Base-by-base conservation (phyloP, 2,797 vertebrate species). In the Lagocephalus sceleratus region DNA sequence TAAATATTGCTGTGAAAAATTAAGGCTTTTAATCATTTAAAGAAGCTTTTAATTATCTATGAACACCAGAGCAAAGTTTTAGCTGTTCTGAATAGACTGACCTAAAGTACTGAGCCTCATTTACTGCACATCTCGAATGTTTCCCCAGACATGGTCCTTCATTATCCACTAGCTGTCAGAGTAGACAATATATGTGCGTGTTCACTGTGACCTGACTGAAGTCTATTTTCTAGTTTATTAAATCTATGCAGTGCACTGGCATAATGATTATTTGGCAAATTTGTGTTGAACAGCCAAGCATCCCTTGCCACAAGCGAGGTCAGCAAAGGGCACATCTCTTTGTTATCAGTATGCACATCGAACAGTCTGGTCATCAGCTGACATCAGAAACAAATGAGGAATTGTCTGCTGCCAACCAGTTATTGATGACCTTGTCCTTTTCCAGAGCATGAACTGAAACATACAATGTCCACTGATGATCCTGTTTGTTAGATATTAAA, bases 221-320 rank as follows among this genome's bases (percentile, higher is more conserved):
- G 83, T 88, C 85, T 83, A 87, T 87, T 81, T 84, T 76, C 78
- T 71, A 75, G 71, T 86, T 86, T 83, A 87, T 88, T 83, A 85
- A 86, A 83, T 81, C 84, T 79, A 80, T 0, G 46, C 29, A 32
- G 82, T 65, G 68, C 58, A 29, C 45, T 41, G 75, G 75, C 62
- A 60, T 83, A 87, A 86, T 83, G 83, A 87, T 87, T 87, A 85
- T 82, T 84, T 68, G 66, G 58, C 79, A 74, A 71, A 80, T 82
- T 66, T 74, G 82, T 64, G 72, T 80, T 56, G 47, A 67, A 47
- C 75, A 77, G 78, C 48, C 68, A 66, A 71, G 76, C 70, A 59
- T 80, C 73, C 67, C 73, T 57, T 51, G 47, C 76, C 80, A 74
- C 70, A 64, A 71, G 76, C 70, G 62, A 79, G 83, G 79, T 83